phyloP scores from a whole-genome alignment of 2,888 invertebrate species.

The Sinotaia quadrata region DNA sequence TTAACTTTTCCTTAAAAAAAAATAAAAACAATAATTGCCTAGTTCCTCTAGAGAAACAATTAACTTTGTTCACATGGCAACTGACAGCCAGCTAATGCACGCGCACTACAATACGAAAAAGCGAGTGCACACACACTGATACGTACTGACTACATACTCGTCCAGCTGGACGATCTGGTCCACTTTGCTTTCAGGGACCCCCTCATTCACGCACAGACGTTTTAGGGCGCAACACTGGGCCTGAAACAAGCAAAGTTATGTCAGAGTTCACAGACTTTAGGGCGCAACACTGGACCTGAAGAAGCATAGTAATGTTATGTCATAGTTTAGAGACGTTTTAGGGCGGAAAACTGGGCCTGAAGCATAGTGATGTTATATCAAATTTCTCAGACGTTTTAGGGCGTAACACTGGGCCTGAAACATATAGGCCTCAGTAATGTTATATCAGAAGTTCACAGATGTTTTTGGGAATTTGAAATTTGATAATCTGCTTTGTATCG shows the following conservation, averaged over 20 bases:
- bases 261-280: no score
- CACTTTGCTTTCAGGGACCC: slow-evolving; percentile 58
- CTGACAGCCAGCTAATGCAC: background rate
- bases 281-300: no score
- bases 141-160: slow-evolving; percentile 52
- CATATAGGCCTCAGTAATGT: background rate
- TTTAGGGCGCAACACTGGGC: slow-evolving; percentile 57
- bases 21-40: no score
- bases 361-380: no score
- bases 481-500: no score
- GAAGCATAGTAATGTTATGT: no score
- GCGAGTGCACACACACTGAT: slow-evolving; percentile 17
- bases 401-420: slow-evolving; percentile 57
- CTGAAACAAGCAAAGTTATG: slow-evolving; percentile 33
- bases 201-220: slow-evolving; percentile 57
- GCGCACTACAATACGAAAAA: background rate
- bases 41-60: no score
- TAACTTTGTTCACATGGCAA: background rate
- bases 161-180: slow-evolving; percentile 54
- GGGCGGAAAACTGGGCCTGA: no score
- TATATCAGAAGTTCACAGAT: no score
- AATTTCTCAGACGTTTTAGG: slow-evolving; percentile 56
- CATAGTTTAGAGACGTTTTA: no score
- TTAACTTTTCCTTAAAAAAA: no score
- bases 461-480: no score